Evolutionary conservation across 1,140 invertebrate genomes (phyloP), one percentile per base, ranked within the genome.

Genomic region (Nixonia krombeini): DNA sequence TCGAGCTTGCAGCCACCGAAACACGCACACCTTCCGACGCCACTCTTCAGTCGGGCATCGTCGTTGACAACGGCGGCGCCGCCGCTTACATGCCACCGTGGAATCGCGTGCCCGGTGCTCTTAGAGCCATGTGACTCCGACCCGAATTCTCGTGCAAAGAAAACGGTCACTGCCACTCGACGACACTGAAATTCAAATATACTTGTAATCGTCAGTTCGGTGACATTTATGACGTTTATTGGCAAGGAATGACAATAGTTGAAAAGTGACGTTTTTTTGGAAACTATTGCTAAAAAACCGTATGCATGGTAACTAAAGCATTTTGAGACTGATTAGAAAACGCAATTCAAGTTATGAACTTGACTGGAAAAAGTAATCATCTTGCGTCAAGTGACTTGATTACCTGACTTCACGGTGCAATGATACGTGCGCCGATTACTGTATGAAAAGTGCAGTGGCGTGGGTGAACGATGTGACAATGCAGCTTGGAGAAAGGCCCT

Each of bases 401-500:
- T 33, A 10, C 55, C 52, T 10, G 46, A 58, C 21, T 12, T 31
- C 63, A 33, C 28, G 31, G 4, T 59, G 57, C 47, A 38, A 58
- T 59, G 63, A 49, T 41, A 42, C 38, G 10, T 38, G 15, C 53
- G 44, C 38, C 53, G 45, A 65, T 57, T 56, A 31, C 56, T 56
- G 21, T 49, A 56, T 64, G 56, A 70, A 55, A 72, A 64, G 67
- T 67, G 67, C 45, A 47, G 63, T 70, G 59, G 62, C 65, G 50
- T 72, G 49, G 71, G 56, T 53, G 59, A 72, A 72, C 61, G 57
- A 80, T 78, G 81, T 80, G 77, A 84, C 79, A 82, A 85, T 84
- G 82, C 65, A 70, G 75, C 72, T 73, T 72, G 70, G 69, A 71
- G 72, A 71, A 70, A 79, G 74, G 67, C 68, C 65, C 38, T 73